Evolutionary conservation across 1,140 invertebrate genomes (phyloP).

Genomic region (Aradophagus sp.): DNA sequence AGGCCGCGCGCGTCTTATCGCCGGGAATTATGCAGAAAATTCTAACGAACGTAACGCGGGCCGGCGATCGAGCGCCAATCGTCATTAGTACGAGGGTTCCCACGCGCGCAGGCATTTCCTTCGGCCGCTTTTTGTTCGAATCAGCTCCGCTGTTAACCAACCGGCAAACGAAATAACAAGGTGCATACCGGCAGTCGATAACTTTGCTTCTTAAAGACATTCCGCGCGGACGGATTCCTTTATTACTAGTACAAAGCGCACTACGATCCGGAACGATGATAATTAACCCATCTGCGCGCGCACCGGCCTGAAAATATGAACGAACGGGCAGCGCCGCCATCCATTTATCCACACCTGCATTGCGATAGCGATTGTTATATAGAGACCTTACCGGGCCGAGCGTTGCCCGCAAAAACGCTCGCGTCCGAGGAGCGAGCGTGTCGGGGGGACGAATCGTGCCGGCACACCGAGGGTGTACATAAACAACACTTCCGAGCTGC

Average conservation of each 20-base stretch:
- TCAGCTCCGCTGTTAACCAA: conserved; percentile 16
- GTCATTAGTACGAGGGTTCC: conserved; percentile 42
- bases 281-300: conserved; percentile 68
- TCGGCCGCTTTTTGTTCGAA: conserved; percentile 52
- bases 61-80: conserved; percentile 21
- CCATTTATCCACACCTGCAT: conserved; percentile 49
- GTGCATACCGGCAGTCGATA: conserved; percentile 64
- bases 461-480: conserved; percentile 64
- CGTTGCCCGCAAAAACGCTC: conserved; percentile 44
- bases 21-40: conserved; percentile 13
- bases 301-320: conserved; percentile 42
- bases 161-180: conserved; percentile 52
- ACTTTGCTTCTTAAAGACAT: conserved; percentile 60
- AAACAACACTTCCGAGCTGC: conserved; percentile 70
- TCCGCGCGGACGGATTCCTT: conserved; percentile 45
- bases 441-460: conserved; percentile 50
- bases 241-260: conserved; percentile 54
- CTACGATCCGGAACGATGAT: conserved; percentile 60
- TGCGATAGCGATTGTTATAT: conserved; percentile 51
- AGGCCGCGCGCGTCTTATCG: background rate
- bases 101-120: conserved; percentile 31
- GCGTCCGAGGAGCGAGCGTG: conserved; percentile 24
- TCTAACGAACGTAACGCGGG: conserved; percentile 14
- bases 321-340: conserved; percentile 5
- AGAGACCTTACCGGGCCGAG: conserved; percentile 37